A percentile compares a stretch with the other conserved stretches of the same genome.
Conservation (phyloP, 2,113 vertebrate genomes). For the Aldabrachelys gigantea region DNA sequence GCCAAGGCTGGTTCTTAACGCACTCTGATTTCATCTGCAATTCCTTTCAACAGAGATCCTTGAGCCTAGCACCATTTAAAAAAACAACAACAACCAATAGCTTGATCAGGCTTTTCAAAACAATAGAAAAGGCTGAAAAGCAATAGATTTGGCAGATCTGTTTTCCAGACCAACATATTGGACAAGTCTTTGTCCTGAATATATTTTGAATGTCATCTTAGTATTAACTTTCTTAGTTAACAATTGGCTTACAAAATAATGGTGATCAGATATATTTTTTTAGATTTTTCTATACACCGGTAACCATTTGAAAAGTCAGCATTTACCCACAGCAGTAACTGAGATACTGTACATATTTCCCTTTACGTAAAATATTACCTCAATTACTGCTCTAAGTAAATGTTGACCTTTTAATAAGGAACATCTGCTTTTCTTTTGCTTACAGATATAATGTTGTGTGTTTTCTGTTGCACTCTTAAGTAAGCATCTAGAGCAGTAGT, state of each 20-base stretch:
- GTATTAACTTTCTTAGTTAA: constrained; percentile 11
- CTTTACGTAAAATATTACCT: background rate
- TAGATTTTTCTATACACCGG: background rate
- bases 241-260: background rate
- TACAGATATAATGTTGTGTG: background rate
- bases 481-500: background rate
- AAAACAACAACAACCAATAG: background rate
- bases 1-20: background rate
- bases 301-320: background rate
- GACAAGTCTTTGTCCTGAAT: background rate
- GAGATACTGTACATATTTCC: background rate
- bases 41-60: background rate
- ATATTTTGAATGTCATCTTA: background rate
- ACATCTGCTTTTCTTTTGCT: background rate
- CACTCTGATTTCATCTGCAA: background rate
- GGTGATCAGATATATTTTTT: background rate
- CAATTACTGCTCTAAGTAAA: background rate
- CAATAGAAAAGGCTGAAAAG: background rate
- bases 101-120: constrained; percentile 1
- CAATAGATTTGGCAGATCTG: background rate
- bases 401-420: background rate
- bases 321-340: background rate
- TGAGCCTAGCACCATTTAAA: background rate
- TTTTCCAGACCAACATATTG: constrained; percentile 34
- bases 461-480: constrained; percentile 32